phyloP scores from a whole-genome alignment of 2,113 vertebrate species.

The Scophthalmus maximus region DNA sequence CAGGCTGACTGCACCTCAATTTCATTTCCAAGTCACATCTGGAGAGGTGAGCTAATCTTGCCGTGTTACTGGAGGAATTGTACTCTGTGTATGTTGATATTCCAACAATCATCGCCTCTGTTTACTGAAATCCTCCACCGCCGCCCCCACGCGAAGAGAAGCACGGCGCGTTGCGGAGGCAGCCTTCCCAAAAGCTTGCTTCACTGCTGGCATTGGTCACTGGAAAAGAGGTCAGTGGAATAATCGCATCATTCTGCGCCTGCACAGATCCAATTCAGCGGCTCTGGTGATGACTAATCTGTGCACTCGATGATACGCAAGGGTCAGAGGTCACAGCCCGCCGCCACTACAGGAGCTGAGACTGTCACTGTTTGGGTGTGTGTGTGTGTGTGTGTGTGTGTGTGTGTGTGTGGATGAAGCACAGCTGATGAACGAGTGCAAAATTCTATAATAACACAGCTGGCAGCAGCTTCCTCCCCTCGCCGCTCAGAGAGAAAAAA shows the following conservation, averaged over 20 bases:
- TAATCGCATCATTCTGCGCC: slow-evolving; percentile 42
- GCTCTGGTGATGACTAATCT: slow-evolving; percentile 52
- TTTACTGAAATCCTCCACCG: neutral
- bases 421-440: slow-evolving; percentile 26
- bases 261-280: slow-evolving; percentile 26
- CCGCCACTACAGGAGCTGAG: slow-evolving; percentile 26
- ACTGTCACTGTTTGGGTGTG: slow-evolving; percentile 41
- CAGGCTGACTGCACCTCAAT: slow-evolving; percentile 48
- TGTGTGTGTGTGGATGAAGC: slow-evolving; percentile 24
- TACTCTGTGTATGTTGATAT: neutral
- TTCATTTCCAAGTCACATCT: slow-evolving; percentile 16
- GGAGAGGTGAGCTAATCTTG: slow-evolving; percentile 8
- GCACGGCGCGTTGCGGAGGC: slow-evolving; percentile 15
- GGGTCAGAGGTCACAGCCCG: slow-evolving; percentile 34
- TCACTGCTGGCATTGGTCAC: slow-evolving; percentile 17
- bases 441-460: slow-evolving; percentile 50
- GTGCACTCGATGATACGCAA: slow-evolving; percentile 20
- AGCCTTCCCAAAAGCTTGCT: neutral
- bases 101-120: slow-evolving; percentile 1
- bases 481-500: slow-evolving; percentile 33
- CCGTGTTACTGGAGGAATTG: neutral
- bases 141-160: neutral
- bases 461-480: slow-evolving; percentile 40
- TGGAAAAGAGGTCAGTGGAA: slow-evolving; percentile 51
- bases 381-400: slow-evolving; percentile 30